phyloP scores from a whole-genome alignment of 2,797 vertebrate genomes.

The Coregonus suidteri region DNA sequence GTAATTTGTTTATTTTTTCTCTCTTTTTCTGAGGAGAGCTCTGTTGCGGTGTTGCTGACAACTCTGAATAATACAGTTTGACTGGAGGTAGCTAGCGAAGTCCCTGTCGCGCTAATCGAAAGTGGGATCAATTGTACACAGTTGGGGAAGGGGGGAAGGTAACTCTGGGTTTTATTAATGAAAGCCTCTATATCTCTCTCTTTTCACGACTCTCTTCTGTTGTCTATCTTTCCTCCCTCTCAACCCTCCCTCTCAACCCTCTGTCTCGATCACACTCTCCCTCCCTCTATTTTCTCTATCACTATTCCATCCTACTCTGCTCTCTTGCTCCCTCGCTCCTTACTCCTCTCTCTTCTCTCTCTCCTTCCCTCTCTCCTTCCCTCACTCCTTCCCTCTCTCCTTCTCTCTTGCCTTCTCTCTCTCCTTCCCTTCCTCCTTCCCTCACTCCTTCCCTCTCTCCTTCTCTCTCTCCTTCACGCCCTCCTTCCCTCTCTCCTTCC shows the following conservation, averaged over 20 bases:
- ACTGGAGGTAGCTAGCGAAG: slow-evolving; percentile 17
- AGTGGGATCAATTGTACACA: slow-evolving; percentile 24
- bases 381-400: background rate
- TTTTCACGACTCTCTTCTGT: background rate
- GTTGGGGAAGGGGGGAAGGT: slow-evolving; percentile 10
- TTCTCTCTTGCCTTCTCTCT: background rate
- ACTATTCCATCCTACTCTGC: slow-evolving; percentile 2
- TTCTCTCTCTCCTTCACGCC: background rate
- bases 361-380: background rate
- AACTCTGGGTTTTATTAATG: slow-evolving; percentile 16
- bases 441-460: background rate
- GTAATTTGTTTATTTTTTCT: slow-evolving; percentile 50
- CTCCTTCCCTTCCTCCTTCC: background rate
- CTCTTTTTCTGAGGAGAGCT: background rate
- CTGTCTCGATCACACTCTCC: background rate
- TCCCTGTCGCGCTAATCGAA: background rate
- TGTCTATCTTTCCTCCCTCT: background rate
- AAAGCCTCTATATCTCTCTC: slow-evolving; percentile 9
- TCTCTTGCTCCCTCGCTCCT: background rate
- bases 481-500: too few relatives aligned
- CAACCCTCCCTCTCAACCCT: background rate
- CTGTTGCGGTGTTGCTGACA: slow-evolving; percentile 45
- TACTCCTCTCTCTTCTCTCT: background rate
- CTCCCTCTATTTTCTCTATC: background rate
- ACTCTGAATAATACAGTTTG: slow-evolving; percentile 52